Percentiles rank a stretch among this genome's conserved stretches.
These are phyloP conservation scores for Odontophorus gujanensis DNA, from an alignment of 2,113 vertebrate genomes.

Conservation along the genomic window DNA sequence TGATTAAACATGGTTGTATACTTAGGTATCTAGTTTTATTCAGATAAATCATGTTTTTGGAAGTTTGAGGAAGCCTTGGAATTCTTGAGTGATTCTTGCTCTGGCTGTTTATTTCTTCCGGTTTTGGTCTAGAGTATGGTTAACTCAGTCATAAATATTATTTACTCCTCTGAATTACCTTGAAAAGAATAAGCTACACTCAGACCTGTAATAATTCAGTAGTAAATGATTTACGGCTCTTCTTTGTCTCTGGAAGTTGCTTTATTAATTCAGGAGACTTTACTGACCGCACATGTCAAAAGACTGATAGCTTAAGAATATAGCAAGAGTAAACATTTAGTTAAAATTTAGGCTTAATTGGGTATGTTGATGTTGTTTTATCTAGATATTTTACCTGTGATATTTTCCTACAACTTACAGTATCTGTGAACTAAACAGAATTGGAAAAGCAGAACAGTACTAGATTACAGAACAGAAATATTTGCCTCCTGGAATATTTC, in stretches of 20 bases:
- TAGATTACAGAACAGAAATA: background rate
- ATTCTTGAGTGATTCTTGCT: background rate
- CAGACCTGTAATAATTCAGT: background rate
- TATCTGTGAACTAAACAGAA: background rate
- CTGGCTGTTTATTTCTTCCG: background rate
- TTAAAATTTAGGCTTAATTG: background rate
- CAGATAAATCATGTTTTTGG: background rate
- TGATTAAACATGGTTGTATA: background rate
- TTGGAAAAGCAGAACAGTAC: background rate
- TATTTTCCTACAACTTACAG: background rate
- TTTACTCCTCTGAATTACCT: constrained; percentile 15
- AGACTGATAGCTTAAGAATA: background rate
- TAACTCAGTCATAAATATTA: constrained; percentile 21
- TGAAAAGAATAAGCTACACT: background rate
- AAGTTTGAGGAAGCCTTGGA: background rate
- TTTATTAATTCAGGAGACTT: constrained; percentile 34
- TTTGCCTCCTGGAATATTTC: background rate
- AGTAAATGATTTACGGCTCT: background rate
- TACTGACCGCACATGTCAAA: background rate
- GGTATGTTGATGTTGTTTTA: background rate
- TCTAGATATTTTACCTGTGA: background rate
- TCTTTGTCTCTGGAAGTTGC: constrained; percentile 4
- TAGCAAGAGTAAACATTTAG: background rate
- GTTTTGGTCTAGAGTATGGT: background rate
- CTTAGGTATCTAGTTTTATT: background rate